phyloP scores from a whole-genome alignment of 2,797 vertebrate genomes.

The Schizopygopsis malacanthus region DNA sequence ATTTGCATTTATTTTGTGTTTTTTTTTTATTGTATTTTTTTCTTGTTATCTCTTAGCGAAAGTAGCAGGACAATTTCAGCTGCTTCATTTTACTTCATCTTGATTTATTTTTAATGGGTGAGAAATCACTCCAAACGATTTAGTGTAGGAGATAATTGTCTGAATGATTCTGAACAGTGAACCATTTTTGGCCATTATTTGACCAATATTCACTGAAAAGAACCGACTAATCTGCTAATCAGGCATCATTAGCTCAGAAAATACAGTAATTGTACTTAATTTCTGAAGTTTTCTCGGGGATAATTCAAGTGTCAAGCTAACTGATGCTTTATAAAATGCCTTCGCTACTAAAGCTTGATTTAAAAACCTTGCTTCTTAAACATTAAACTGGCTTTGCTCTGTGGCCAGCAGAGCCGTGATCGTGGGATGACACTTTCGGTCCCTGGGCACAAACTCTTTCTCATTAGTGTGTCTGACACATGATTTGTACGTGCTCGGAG shows the following conservation, averaged over 20 bases:
- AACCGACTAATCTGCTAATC: neutral
- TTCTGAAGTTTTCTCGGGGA: neutral
- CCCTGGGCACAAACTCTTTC: constrained; percentile 24
- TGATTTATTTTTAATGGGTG: too few relatives aligned
- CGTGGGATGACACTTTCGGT: neutral
- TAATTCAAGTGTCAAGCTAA: neutral
- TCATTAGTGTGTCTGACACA: neutral
- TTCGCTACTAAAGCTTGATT: neutral
- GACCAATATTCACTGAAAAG: neutral
- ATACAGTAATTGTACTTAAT: neutral
- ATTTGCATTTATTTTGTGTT: too few relatives aligned
- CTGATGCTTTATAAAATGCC: neutral
- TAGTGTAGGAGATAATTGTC: too few relatives aligned
- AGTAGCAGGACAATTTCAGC: too few relatives aligned
- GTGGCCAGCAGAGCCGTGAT: neutral
- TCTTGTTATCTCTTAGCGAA: too few relatives aligned
- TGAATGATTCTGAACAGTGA: too few relatives aligned
- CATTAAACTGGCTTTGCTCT: neutral
- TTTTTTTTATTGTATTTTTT: too few relatives aligned
- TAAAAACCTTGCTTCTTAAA: neutral
- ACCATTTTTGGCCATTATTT: too few relatives aligned
- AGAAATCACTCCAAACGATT: too few relatives aligned
- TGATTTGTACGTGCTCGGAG: neutral
- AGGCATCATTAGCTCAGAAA: neutral
- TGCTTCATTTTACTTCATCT: too few relatives aligned